Base-by-base conservation (phyloP, 2,888 invertebrate genomes). In the Acanthosepion pharaonis region DNA sequence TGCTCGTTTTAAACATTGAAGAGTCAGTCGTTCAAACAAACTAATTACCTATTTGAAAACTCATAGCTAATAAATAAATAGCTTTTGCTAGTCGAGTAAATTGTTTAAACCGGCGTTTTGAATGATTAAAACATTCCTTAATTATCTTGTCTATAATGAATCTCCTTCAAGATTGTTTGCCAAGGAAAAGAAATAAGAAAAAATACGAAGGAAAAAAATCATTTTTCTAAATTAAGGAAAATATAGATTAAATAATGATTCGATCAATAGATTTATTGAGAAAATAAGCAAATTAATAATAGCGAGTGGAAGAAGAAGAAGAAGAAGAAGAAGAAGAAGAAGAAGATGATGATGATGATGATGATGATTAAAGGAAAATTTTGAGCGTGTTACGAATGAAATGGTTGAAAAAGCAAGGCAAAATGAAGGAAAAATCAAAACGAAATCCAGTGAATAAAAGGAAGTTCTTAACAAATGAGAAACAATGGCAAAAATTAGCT, bases 11-110 rank as follows among this genome's bases (percentile, higher is more conserved):
- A 33, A n/a, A 78, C n/a, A 78, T n/a, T n/a, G 78, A 78, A n/a
- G 78, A 78, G 11, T n/a, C 78, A n/a, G n/a, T 78, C 78, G n/a
- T n/a, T 78, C 78, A 78, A n/a, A 78, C 15, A 78, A 78, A 78
- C n/a, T 78, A 78, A 78, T 78, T 78, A 78, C n/a, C n/a, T 78
- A 78, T 78, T 33, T 78, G 78, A 78, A 78, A 78, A 78, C n/a
- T 9, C 78, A 78, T 78, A 11, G n/a, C 33, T 78, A 78, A 78
- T 78, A 78, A 78, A 33, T 78, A n/a, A 78, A 78, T 78, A 78
- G 78, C 78, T 78, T 78, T 78, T n/a, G 28, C 11, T 9, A 28
- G 42, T 42, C 42, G 78, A n/a, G 78, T 78, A 78, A 59, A 78
- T 78, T 78, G 78, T 78, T 78, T 33, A n/a, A 78, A 78, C 33